phyloP scores from a whole-genome alignment of 2,888 invertebrate species.

The Drosophila mulleri region DNA sequence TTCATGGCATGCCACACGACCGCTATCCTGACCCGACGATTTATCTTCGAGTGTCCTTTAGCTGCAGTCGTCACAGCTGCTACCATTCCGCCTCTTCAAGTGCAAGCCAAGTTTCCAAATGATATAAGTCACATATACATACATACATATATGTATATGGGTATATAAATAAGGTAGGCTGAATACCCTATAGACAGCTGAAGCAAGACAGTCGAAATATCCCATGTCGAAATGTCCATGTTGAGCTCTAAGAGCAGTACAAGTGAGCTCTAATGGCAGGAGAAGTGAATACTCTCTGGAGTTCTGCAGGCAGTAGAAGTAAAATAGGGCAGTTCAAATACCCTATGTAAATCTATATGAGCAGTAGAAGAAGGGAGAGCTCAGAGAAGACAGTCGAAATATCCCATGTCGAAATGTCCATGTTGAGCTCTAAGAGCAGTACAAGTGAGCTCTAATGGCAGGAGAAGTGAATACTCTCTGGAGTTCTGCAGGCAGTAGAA shows the following conservation, averaged over 20 bases:
- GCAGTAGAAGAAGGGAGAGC: not conserved
- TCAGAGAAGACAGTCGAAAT: not conserved
- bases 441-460: not conserved
- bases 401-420: too few relatives aligned
- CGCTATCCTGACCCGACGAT: slow-evolving; percentile 56
- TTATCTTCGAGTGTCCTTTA: slow-evolving; percentile 62
- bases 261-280: not conserved
- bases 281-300: not conserved
- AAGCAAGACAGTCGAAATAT: not conserved
- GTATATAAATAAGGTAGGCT: not conserved
- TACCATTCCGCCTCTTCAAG: slow-evolving; percentile 21
- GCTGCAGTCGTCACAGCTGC: slow-evolving; percentile 36
- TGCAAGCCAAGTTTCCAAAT: slow-evolving; percentile 11
- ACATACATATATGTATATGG: not conserved
- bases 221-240: too few relatives aligned
- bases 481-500: not conserved
- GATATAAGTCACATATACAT: not conserved
- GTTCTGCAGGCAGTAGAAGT: not conserved
- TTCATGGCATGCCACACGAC: slow-evolving; percentile 49
- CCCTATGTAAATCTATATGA: not conserved
- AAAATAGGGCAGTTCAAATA: not conserved
- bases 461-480: not conserved
- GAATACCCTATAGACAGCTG: not conserved
- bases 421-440: not conserved
- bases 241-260: not conserved